These are phyloP conservation scores for Myotis daubentonii DNA, from an alignment of 2,797 vertebrate genomes.

Conservation along the genomic window DNA sequence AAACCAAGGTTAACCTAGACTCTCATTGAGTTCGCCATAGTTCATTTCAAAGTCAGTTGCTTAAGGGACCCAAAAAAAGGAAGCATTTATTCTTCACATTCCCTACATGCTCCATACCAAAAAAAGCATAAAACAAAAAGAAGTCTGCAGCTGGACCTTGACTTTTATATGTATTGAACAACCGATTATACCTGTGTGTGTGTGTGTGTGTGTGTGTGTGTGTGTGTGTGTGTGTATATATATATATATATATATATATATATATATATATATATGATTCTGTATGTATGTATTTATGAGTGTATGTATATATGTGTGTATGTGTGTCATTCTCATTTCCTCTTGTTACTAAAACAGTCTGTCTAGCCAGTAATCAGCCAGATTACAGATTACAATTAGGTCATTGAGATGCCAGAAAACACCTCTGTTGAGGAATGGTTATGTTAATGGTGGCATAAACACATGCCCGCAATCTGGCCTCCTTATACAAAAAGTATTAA, in stretches of 20 bases:
- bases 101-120: not conserved
- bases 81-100: not conserved
- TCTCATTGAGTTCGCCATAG: not conserved
- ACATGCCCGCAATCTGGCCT: conserved; percentile 28
- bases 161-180: not conserved
- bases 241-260: not conserved
- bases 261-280: not conserved
- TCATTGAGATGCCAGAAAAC: conserved; percentile 14
- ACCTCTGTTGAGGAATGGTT: not conserved
- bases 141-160: not conserved
- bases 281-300: not conserved
- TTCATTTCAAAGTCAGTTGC: not conserved
- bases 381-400: conserved; percentile 8
- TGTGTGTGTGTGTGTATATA: too few species aligned
- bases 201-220: too few species aligned
- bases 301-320: not conserved
- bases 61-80: not conserved
- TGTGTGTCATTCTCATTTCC: not conserved
- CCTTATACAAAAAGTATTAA: conserved; percentile 10
- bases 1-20: not conserved
- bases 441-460: not conserved
- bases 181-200: not conserved
- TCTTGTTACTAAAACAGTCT: conserved; percentile 44
- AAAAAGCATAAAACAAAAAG: not conserved
- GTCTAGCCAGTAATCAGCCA: not conserved